Conservation (phyloP, 2,888 invertebrate species). For the Rhaphigaster nebulosa region DNA sequence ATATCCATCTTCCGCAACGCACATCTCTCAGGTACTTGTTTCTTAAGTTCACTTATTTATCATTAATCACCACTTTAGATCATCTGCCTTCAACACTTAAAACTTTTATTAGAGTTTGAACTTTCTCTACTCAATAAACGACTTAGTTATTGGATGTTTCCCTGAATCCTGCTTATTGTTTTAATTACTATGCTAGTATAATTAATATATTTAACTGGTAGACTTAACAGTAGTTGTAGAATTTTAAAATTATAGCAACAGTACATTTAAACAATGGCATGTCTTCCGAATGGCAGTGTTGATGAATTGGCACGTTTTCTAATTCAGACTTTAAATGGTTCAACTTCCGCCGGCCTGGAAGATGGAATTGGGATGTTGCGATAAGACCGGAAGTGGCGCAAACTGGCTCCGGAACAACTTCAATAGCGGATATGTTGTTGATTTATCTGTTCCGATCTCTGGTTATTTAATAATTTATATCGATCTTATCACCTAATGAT, state of each 20-base stretch:
- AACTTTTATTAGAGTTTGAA: not conserved
- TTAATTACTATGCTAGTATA: too few species aligned
- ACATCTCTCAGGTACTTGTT: constrained; percentile 47
- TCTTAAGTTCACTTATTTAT: not conserved
- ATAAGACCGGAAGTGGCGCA: not conserved
- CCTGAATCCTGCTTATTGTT: too few species aligned
- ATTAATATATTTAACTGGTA: too few species aligned
- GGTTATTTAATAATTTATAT: not conserved
- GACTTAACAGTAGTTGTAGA: not conserved
- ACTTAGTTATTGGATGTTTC: not conserved
- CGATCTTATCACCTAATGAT: not conserved
- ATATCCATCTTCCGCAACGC: constrained; percentile 12
- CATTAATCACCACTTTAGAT: not conserved
- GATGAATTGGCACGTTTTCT: not conserved
- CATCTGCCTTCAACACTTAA: not conserved
- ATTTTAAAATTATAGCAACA: not conserved
- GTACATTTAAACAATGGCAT: not conserved
- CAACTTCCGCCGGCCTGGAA: not conserved
- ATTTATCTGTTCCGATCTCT: not conserved
- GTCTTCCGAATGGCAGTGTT: not conserved
- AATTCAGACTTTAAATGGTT: not conserved
- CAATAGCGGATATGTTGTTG: not conserved
- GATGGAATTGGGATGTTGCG: not conserved
- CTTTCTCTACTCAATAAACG: not conserved
- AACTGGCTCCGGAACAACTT: not conserved